These are phyloP conservation scores for Acarapis woodi DNA, from an alignment of 1,140 invertebrate species.

Conservation along the genomic window DNA sequence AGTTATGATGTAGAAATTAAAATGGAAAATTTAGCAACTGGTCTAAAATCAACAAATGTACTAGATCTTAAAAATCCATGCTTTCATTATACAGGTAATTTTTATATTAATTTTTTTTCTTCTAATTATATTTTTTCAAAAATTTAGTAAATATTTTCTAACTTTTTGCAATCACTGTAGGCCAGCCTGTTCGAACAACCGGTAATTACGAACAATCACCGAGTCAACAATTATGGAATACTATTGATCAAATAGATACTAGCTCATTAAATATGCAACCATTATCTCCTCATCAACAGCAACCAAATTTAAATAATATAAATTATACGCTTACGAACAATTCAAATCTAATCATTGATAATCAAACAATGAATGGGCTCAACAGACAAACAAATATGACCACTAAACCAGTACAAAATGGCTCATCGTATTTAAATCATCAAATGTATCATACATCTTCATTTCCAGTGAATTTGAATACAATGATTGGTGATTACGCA, in stretches of 20 bases:
- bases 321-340: too few relatives aligned
- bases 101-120: too few relatives aligned
- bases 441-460: conserved; percentile 14
- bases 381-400: background rate
- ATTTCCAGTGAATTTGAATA: conserved; percentile 37
- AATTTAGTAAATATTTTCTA: too few relatives aligned
- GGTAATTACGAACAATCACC: conserved; percentile 62
- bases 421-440: background rate
- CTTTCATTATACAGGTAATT: conserved; percentile 33
- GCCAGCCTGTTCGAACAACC: conserved; percentile 31
- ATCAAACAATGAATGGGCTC: background rate
- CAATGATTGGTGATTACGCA: conserved; percentile 49
- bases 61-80: conserved; percentile 96
- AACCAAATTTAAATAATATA: too few relatives aligned
- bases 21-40: conserved; percentile 57
- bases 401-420: background rate
- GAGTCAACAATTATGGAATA: conserved; percentile 64
- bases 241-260: conserved; percentile 45
- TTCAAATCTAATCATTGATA: background rate
- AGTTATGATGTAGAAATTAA: conserved; percentile 98
- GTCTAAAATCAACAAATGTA: conserved; percentile 47
- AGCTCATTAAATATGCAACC: background rate
- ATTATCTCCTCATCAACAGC: background rate
- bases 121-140: too few relatives aligned
- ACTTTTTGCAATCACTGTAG: too few relatives aligned